Base-by-base conservation (phyloP, 2,113 vertebrate species). In the Channa maculata region DNA sequence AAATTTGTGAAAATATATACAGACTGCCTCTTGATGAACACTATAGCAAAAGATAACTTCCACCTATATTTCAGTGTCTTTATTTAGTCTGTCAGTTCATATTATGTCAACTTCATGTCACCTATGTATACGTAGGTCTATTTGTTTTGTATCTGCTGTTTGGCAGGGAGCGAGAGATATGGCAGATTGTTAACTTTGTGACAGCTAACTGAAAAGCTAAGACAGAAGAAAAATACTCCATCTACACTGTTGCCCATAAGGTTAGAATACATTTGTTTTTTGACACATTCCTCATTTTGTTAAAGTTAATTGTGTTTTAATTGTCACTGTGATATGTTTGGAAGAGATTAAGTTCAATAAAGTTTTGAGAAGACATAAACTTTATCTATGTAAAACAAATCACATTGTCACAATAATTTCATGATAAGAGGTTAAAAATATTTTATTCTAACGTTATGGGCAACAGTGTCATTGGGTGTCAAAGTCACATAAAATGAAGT, bases 61-160 rank as follows among this genome's bases (percentile, higher is more conserved):
- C 41, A 12, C 57, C 24, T 15, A 38, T 44, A 39, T 54, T 65
- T 49, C 53, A 54, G 5, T 14, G 2, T 5, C 15, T 74, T 8
- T 70, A 13, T 52, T 52, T n/a, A 65, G 15, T 70, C 48, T 78
- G 59, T 65, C 59, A 65, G 6, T 43, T 80, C 43, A 15, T n/a
- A 37, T 51, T 41, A 11, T 34, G 11, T 45, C n/a, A 44, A 43
- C 63, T 41, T 57, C 6, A 43, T 48, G 45, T 70, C 59, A 77
- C 13, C 24, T 8, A 14, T 14, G 6, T 65, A 43, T 10, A 61
- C 10, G 68, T 43, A 50, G 5, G 8, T 5, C 24, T 70, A 33
- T 71, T 61, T 76, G 37, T 57, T 33, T 36, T 57, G 39, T 41
- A 51, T 37, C 34, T 41, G 60, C 68, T 46, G 37, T 73, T 52